Evolutionary conservation across 2,888 invertebrate species (phyloP), one percentile per base, ranked within the genome.

Genomic region (Phorcus lineatus): DNA sequence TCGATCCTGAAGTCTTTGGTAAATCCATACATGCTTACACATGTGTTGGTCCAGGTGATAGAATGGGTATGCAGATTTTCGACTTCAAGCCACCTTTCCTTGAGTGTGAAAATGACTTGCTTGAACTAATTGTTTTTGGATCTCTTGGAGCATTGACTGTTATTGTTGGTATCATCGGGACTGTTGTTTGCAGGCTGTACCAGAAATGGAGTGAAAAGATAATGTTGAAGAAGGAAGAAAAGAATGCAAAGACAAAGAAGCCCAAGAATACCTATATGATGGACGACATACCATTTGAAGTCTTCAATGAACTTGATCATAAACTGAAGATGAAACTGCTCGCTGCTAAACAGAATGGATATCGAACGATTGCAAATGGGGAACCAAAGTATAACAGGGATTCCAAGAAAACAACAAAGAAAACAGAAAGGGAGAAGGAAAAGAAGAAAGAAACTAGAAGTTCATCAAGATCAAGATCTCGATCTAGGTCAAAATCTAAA

Each of bases 71-170:
- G 19, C 81, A 85, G n/a, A 81, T 92, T 4, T 81, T 84, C 36
- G 83, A 88, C 47, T 92, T 86, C 83, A 79, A 82, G 17, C 79
- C 88, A 0, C 81, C 83, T 28, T 82, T 86, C 24, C 89, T 91
- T 86, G 90, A 91, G 84, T 91, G 91, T 79, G 82, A 88, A 66
- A 79, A 81, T 22, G 84, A 84, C 19, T 70, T 89, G 77, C 84
- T 89, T 19, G 88, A 88, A 74, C 79, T 89, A 54, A 86, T 88
- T 52, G 81, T 91, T 6, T 83, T 89, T 47, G 87, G 88, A 13
- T 85, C 87, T 1, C 57, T 87, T 0, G 89, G 88, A 13, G 82
- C 80, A 0, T 80, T 87, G 1, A 82, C 85, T 16, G 83, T 90
- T 77, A 47, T 89, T 0, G 82, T 87, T 22, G 88, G 86, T 19